These are phyloP conservation scores for Cinclus cinclus DNA, from an alignment of 2,113 vertebrate genomes.

Conservation along the genomic window DNA sequence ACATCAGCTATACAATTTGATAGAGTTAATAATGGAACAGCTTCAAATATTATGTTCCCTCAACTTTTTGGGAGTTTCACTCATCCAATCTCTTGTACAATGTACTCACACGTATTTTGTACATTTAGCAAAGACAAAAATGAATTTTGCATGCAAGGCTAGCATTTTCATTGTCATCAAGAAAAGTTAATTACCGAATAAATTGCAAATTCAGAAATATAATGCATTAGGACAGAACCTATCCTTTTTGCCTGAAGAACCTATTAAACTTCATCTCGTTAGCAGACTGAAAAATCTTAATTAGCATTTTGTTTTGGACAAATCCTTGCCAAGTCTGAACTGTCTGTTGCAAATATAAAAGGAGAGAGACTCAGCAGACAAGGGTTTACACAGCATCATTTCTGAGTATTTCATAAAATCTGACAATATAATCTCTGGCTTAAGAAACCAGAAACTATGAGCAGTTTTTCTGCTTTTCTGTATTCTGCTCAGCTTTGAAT, in stretches of 20 bases:
- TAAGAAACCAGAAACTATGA: background rate
- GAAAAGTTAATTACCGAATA: conserved; percentile 72
- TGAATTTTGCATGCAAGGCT: conserved; percentile 35
- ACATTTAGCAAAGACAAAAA: conserved; percentile 14
- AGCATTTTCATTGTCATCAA: conserved; percentile 34
- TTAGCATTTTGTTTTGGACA: conserved; percentile 57
- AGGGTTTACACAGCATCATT: background rate
- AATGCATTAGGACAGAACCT: conserved; percentile 59
- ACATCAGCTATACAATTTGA: background rate
- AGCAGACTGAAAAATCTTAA: conserved; percentile 66
- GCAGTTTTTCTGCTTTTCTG: background rate
- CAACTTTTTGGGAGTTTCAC: background rate
- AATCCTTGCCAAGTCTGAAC: conserved; percentile 22
- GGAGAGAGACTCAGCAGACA: background rate
- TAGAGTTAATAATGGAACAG: background rate
- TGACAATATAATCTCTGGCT: background rate
- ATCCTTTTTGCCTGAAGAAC: conserved; percentile 71
- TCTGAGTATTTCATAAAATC: background rate
- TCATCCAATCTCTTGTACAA: background rate
- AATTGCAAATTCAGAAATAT: conserved; percentile 40
- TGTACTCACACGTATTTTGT: background rate
- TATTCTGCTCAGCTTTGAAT: background rate
- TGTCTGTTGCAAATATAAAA: conserved; percentile 3
- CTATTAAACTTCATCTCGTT: conserved; percentile 65
- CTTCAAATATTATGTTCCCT: background rate